Evolutionary conservation across 2,113 vertebrate species (phyloP).

Genomic region (Hippocampus abdominalis): DNA sequence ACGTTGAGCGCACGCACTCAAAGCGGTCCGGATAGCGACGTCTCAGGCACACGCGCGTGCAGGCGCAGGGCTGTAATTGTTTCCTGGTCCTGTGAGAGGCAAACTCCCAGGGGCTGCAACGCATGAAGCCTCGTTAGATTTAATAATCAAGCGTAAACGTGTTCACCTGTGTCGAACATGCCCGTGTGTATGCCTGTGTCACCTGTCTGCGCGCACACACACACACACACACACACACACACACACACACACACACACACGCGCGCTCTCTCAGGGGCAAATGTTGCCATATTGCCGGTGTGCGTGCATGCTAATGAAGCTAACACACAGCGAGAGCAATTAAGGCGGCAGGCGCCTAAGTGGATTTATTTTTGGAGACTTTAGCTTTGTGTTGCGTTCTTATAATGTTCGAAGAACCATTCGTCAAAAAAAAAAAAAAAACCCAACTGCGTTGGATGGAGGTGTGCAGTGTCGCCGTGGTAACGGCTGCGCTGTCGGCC

Average conservation of each 20-base stretch:
- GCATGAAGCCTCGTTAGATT: conserved; percentile 62
- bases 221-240: conserved; percentile 8
- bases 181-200: conserved; percentile 1
- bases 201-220: not conserved
- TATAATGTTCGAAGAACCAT: not conserved
- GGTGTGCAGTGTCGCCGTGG: not conserved
- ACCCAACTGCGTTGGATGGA: not conserved
- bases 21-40: not conserved
- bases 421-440: not conserved
- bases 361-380: not conserved
- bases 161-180: conserved; percentile 57
- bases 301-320: not conserved
- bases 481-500: too few species aligned
- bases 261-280: conserved; percentile 46
- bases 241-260: conserved; percentile 20
- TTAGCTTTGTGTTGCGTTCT: not conserved
- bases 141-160: conserved; percentile 61
- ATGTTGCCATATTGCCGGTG: not conserved
- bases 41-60: not conserved
- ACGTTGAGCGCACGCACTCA: not conserved
- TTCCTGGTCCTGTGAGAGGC: conserved; percentile 37
- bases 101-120: conserved; percentile 40
- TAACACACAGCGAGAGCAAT: not conserved
- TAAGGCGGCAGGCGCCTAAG: not conserved
- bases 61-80: conserved; percentile 39